Percentiles rank a stretch among this genome's conserved stretches.
Evolutionary conservation across 1,140 invertebrate genomes (phyloP).

Genomic region (Brachionus calyciflorus): DNA sequence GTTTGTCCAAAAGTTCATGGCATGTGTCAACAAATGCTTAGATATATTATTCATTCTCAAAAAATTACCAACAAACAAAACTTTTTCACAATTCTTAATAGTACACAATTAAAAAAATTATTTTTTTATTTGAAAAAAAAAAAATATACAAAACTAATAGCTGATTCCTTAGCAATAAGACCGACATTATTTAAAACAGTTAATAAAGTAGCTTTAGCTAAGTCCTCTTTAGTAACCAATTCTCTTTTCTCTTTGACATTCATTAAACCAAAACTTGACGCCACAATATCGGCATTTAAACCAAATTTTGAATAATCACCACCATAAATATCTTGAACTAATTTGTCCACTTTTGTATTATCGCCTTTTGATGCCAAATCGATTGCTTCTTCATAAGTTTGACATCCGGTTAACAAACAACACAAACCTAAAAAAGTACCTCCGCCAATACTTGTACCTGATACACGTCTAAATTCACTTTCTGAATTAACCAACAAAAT

Average conservation of each 20-base stretch:
- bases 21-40: conserved; percentile 91
- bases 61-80: conserved; percentile 97
- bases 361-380: conserved; percentile 86
- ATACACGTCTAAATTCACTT: conserved; percentile 83
- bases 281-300: conserved; percentile 85
- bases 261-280: conserved; percentile 90
- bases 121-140: not conserved
- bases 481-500: conserved; percentile 86
- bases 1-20: conserved; percentile 98
- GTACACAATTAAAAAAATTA: conserved; percentile 47
- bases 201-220: conserved; percentile 88
- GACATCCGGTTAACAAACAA: conserved; percentile 88
- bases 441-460: conserved; percentile 93
- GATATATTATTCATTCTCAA: conserved; percentile 92
- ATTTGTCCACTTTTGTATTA: conserved; percentile 87
- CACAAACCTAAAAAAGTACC: conserved; percentile 95
- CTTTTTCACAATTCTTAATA: conserved; percentile 69
- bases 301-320: conserved; percentile 89
- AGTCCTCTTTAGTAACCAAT: conserved; percentile 76
- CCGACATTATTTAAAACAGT: conserved; percentile 99
- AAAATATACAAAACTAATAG: conserved; percentile 76
- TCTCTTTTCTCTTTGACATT: conserved; percentile 77
- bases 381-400: conserved; percentile 95
- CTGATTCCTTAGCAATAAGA: conserved; percentile 93
- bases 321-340: conserved; percentile 94